Evolutionary conservation across 2,113 vertebrate species (phyloP).

Genomic region (Patagioenas fasciata): DNA sequence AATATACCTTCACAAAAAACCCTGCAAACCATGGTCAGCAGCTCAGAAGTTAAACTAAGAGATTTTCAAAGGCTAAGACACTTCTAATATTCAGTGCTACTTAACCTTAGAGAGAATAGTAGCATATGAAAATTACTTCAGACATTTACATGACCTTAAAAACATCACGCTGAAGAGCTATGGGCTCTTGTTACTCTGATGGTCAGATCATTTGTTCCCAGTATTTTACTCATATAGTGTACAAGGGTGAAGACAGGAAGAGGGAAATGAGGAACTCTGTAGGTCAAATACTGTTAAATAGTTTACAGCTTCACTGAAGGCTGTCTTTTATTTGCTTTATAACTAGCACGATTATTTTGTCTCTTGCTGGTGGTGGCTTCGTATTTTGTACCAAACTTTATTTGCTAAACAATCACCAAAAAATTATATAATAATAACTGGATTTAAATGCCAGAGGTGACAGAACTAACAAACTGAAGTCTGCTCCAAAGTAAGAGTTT

Average conservation of each 20-base stretch:
- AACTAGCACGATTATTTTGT: background rate
- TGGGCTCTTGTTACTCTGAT: background rate
- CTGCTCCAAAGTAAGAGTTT: background rate
- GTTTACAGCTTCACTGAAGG: background rate
- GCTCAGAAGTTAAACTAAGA: background rate
- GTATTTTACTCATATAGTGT: background rate
- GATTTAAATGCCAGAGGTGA: background rate
- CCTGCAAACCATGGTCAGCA: background rate
- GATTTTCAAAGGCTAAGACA: background rate
- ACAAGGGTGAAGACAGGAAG: background rate
- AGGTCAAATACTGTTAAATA: background rate
- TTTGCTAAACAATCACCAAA: background rate
- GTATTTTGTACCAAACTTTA: background rate
- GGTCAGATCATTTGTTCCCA: background rate
- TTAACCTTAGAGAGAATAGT: background rate
- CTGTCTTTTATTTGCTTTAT: background rate
- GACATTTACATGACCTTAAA: background rate
- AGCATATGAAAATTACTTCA: background rate
- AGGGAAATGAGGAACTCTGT: background rate
- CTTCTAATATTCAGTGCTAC: background rate
- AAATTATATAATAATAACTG: background rate
- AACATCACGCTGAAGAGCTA: background rate
- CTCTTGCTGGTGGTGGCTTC: background rate
- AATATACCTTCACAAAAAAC: background rate
- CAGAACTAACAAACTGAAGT: background rate